Evolutionary conservation across 30 jellyfish, hydroid and myxozoan genomes (phyloP).

Genomic region (Cassiopea xamachana): DNA sequence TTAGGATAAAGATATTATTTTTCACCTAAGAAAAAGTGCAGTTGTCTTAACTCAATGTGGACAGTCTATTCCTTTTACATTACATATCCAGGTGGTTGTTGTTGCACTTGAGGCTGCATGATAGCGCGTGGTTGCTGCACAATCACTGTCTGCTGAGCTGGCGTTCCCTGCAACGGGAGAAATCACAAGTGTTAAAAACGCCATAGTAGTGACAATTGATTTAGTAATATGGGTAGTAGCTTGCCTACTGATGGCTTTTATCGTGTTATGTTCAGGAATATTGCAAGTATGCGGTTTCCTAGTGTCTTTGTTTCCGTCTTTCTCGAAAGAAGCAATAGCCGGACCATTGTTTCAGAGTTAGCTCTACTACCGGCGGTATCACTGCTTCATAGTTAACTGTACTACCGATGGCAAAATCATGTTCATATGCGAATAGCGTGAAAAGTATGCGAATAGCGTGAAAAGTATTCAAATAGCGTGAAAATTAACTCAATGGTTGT

Average conservation of each 20-base stretch:
- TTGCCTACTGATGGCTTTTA: too few relatives aligned
- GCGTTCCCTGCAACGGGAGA: background rate
- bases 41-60: background rate
- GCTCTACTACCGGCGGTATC: too few relatives aligned
- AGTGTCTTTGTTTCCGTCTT: too few relatives aligned
- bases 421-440: background rate
- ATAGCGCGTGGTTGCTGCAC: conserved; percentile 34
- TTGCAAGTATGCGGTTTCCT: too few relatives aligned
- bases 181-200: background rate
- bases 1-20: too few relatives aligned
- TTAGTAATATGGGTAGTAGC: background rate
- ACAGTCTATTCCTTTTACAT: background rate
- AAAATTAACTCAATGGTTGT: background rate
- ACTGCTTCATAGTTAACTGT: too few relatives aligned
- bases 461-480: background rate
- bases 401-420: too few relatives aligned
- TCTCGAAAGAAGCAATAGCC: too few relatives aligned
- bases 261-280: too few relatives aligned
- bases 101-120: conserved; percentile 22
- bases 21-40: background rate
- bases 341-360: too few relatives aligned
- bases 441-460: background rate
- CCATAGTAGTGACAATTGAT: background rate
- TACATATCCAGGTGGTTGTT: background rate
- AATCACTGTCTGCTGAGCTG: conserved; percentile 33